Evolutionary conservation across 2,888 invertebrate species (phyloP).

Genomic region (Macrophya alboannulata): DNA sequence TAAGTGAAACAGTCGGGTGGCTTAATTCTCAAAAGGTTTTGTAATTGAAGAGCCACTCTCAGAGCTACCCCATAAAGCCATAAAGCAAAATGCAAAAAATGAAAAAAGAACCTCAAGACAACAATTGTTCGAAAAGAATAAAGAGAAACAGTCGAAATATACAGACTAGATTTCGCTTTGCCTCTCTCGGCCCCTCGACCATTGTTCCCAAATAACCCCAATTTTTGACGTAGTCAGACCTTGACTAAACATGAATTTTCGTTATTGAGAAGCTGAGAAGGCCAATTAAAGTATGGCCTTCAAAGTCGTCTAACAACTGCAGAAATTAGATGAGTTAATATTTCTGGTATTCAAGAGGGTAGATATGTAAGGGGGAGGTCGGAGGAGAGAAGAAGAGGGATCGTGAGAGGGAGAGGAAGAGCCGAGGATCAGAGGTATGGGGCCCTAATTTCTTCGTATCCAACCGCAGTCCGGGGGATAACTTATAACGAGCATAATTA

Average conservation of each 20-base stretch:
- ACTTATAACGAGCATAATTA: conserved; percentile 58
- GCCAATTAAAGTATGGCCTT: not conserved
- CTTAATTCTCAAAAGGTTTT: conserved; percentile 11
- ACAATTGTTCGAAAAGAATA: conserved; percentile 26
- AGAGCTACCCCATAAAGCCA: not conserved
- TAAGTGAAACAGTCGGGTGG: not conserved
- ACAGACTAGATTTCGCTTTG: not conserved
- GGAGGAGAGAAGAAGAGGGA: not conserved
- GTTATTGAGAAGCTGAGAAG: not conserved
- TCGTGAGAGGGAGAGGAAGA: conserved; percentile 17
- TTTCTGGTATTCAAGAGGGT: conserved; percentile 11
- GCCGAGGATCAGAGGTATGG: conserved; percentile 1
- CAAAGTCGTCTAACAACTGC: conserved; percentile 56
- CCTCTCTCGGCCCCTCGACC: not conserved
- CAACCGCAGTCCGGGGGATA: conserved; percentile 48
- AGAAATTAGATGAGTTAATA: conserved; percentile 39
- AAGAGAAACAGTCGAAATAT: conserved; percentile 22
- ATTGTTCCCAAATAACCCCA: conserved; percentile 45
- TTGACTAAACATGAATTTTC: not conserved
- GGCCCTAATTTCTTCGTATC: conserved; percentile 54
- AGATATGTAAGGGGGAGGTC: not conserved
- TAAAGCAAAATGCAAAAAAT: not conserved
- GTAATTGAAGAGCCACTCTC: conserved; percentile 41
- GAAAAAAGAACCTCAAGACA: conserved; percentile 9
- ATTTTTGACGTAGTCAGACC: not conserved